Base-by-base conservation (phyloP, 2,888 invertebrate species). In the Palloptera scutellata region DNA sequence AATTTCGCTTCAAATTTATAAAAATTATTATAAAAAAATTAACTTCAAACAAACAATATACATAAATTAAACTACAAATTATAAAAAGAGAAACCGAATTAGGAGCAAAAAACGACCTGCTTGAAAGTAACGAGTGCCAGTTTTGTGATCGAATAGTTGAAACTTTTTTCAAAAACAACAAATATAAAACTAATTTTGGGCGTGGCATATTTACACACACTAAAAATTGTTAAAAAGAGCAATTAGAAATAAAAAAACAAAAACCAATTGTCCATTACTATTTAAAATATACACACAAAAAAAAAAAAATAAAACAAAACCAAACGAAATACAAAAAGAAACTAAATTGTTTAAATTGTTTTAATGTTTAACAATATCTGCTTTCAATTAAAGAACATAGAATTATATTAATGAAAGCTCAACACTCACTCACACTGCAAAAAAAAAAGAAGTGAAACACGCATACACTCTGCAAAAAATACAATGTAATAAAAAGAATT, bases 61-160 rank as follows among this genome's bases (percentile, higher is more conserved):
- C 30, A 19, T 20, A 8, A 54, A 9, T 19, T 60, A 42, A 65
- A 55, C 48, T 41, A 53, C 54, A 54, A 53, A 42, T 13, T 19
- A 59, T 42, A 5, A 63, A 17, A 62, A 64, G 12, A 48, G 13
- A 64, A 63, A 54, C 55, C 45, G 57, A 61, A 45, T 42, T n/a
- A 11, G n/a, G 57, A 58, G 9, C 12, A 43, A 17, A 13, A 57
- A 9, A 19, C n/a, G n/a, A 61, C 57, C 20, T 43, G 30, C 20
- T 63, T 41, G 59, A 62, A 48, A 42, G 65, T 61, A 64, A 63
- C 63, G 15, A 60, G 69, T 69, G 70, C 66, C 69, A 70, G 72
- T 72, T 70, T 72, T 69, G 70, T 69, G 66, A 68, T 70, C 65
- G 69, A 59, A 67, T 54, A 57, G 41, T 48, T 41, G 40, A 64